These are phyloP conservation scores for Enteromius viviparus DNA, from an alignment of 2,797 vertebrate species.

Conservation along the genomic window DNA sequence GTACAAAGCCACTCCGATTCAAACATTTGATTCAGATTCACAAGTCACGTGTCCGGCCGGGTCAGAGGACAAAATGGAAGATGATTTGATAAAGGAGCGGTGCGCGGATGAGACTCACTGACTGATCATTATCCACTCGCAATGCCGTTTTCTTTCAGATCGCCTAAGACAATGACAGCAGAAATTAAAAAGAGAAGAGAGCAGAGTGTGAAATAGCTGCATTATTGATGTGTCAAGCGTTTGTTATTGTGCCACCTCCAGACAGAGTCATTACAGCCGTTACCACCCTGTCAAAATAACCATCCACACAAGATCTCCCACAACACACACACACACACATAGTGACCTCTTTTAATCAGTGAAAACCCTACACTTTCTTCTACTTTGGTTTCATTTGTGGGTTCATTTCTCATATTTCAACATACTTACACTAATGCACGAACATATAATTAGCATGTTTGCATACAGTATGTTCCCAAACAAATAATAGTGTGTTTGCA, in stretches of 20 bases:
- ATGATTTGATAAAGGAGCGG: constrained; percentile 12
- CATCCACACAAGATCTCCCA: background rate
- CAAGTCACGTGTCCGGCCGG: background rate
- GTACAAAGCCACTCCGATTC: constrained; percentile 31
- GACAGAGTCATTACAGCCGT: constrained; percentile 18
- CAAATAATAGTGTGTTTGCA: background rate
- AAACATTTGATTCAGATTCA: constrained; percentile 25
- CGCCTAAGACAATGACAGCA: constrained; percentile 3
- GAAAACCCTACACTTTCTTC: background rate
- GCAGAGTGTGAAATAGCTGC: background rate
- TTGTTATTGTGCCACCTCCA: constrained; percentile 34
- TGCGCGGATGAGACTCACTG: background rate
- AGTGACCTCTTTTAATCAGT: background rate
- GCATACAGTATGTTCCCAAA: background rate
- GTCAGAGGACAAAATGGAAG: background rate
- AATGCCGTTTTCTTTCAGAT: background rate
- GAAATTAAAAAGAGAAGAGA: constrained; percentile 14
- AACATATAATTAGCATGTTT: background rate
- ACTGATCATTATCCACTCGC: background rate
- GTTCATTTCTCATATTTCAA: background rate
- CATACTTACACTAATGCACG: background rate
- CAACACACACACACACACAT: background rate
- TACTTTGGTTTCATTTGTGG: background rate
- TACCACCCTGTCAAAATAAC: constrained; percentile 22
- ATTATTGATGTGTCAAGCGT: constrained; percentile 18